Base-by-base conservation (phyloP, 2,888 invertebrate genomes). In the Onchidella celtica region DNA sequence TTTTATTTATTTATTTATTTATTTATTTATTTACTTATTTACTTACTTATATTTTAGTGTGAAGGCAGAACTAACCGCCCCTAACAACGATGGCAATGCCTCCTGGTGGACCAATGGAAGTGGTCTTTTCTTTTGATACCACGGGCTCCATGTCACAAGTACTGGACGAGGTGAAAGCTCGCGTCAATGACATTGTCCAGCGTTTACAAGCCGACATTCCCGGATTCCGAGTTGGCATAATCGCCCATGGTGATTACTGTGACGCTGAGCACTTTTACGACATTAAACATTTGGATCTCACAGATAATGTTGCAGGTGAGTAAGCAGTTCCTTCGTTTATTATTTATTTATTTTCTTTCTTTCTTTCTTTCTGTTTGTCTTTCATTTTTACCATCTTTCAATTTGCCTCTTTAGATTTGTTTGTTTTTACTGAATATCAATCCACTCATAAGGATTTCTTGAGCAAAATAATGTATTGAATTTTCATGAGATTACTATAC, bases 241-340 rank as follows among this genome's bases (percentile, higher is more conserved):
- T 92, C 29, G 92, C 92, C 1, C 92, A 92, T 72, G 92, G 92
- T 0, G 92, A 92, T 83, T 92, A 92, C 83, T 91, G 91, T 70
- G 92, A 92, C 84, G 83, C 83, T 21, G 85, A 86, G 9, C 83
- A 86, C 14, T 87, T 87, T 68, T 92, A 92, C 81, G 86, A 91
- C 57, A 91, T 91, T 55, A 88, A 91, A 80, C 85, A 87, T 38
- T 79, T 89, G 0, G 91, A 92, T 74, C 87, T 92, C 29, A 88
- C 90, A 11, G 86, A 83, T 38, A 87, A 89, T 81, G 85, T 89
- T 27, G 55, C 69, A 57, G 77, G 77, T 77, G 14, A 0, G 77
- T 47, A n/a, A n/a, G n/a, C n/a, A 14, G 4, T 17, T n/a, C n/a
- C n/a, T n/a, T n/a, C n/a, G n/a, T n/a, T n/a, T n/a, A n/a, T n/a